Base-by-base conservation (phyloP, 2,113 vertebrate species). In the Spermophilus dauricus region DNA sequence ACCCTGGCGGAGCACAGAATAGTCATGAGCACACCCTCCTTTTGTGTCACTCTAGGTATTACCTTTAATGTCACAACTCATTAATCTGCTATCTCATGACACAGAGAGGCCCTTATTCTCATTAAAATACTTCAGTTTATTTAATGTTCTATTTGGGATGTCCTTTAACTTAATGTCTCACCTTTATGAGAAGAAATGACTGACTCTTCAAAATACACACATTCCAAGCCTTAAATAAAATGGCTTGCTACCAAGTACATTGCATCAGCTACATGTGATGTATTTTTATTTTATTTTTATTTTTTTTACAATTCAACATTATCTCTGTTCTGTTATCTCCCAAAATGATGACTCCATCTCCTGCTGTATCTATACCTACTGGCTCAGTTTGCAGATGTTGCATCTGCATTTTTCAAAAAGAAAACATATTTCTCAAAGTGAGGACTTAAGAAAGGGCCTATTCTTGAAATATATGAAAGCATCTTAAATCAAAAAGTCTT, bases 91-190 rank as follows among this genome's bases (percentile, higher is more conserved):
- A 5, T 92, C 81, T 95, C 67, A 32, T 39, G 51, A 34, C 65
- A 76, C 12, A 32, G 8, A 63, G 34, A 92, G 48, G 48, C 77
- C 37, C 14, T n/a, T 9, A 6, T 67, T 58, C 76, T 42, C 45
- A 32, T 86, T 92, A 94, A 95, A 91, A 94, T 51, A 69, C 61
- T 87, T 85, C 4, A 48, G 45, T 48, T 93, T 58, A 51, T 45
- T 70, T 87, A 70, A 45, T 28, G 26, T 48, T 51, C 61, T 73
- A 48, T 28, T 75, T 48, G n/a, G 18, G n/a, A 12, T 2, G 4
- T 30, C 13, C 69, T 51, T 78, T 73, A 86, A 34, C 16, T 39
- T 78, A 61, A 1, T 77, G 34, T 39, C 82, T 77, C 73, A 86
- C 11, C 93, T 95, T 89, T 42, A 75, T 48, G 51, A 82, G 24